A percentile compares a stretch with the other conserved stretches of the same genome.
phyloP scores from a whole-genome alignment of 2,113 vertebrate genomes.

The Mesocricetus auratus region DNA sequence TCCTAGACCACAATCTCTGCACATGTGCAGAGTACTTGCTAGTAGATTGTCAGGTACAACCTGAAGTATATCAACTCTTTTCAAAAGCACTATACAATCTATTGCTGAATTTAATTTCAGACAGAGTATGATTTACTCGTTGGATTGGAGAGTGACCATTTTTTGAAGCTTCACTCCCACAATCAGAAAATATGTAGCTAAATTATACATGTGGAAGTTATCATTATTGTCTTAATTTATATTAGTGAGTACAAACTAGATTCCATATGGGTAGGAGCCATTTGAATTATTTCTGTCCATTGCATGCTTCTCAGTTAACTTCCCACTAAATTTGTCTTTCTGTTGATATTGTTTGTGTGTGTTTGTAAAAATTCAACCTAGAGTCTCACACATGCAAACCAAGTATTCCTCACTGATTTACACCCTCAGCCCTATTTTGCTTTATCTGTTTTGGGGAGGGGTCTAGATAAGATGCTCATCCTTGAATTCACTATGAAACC shows the following conservation, averaged over 20 bases:
- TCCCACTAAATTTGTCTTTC: not conserved
- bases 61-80: not conserved
- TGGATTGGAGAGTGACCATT: not conserved
- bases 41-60: not conserved
- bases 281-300: not conserved
- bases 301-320: not conserved
- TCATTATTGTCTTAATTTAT: not conserved
- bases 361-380: not conserved
- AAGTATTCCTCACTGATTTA: not conserved
- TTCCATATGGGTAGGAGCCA: not conserved
- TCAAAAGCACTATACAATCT: not conserved
- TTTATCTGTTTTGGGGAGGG: not conserved
- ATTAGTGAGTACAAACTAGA: not conserved
- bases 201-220: not conserved
- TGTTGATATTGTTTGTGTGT: not conserved
- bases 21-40: not conserved
- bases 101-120: not conserved
- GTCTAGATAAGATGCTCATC: not conserved
- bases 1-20: not conserved
- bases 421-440: not conserved
- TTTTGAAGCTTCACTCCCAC: not conserved
- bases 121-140: not conserved
- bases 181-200: not conserved
- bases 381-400: not conserved
- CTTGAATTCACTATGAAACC: not conserved